Evolutionary conservation across 2,888 invertebrate species (phyloP), one percentile per base, ranked within the genome.

Genomic region (Germaria angustata): DNA sequence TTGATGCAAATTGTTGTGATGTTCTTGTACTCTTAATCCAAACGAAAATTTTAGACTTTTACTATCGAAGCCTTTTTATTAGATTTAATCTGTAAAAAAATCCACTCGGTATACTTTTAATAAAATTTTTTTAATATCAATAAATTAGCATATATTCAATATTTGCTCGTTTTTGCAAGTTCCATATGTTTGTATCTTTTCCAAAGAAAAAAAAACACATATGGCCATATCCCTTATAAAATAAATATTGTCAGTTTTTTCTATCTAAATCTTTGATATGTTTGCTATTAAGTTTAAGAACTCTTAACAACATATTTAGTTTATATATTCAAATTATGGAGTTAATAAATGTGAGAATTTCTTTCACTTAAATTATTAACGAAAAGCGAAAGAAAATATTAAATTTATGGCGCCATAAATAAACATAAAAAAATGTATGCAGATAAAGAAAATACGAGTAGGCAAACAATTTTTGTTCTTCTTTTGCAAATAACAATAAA

Each of bases 331-430:
- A 55, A 80, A 69, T 75, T 68, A 69, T 46, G 28, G 20, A 46
- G 20, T 15, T 17, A 49, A 80, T 63, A 75, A 65, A 75, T 57
- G 32, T 65, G 53, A 34, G 28, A 65, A 66, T 76, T 81, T 65
- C 15, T 36, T 49, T 39, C 55, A 73, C 53, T 61, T 53, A 66
- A 22, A 36, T 39, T 59, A 46, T 53, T 28, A 55, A 34, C 9
- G 53, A 28, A 49, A 63, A 49, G 11, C 1, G 1, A 6, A 39
- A 57, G 24, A 17, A 59, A 66, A 65, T 57, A 9, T 53, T 22
- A 41, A 41, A 77, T 75, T 69, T 75, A 82, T 75, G 51, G 59
- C 59, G 44, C 53, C 65, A 69, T 75, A 79, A 79, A 79, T 79
- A 63, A 73, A 65, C 46, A 55, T 36, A 69, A 66, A 51, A 55